phyloP scores from a whole-genome alignment of 2,797 vertebrate species.

The Platyrinchus mystaceus region DNA sequence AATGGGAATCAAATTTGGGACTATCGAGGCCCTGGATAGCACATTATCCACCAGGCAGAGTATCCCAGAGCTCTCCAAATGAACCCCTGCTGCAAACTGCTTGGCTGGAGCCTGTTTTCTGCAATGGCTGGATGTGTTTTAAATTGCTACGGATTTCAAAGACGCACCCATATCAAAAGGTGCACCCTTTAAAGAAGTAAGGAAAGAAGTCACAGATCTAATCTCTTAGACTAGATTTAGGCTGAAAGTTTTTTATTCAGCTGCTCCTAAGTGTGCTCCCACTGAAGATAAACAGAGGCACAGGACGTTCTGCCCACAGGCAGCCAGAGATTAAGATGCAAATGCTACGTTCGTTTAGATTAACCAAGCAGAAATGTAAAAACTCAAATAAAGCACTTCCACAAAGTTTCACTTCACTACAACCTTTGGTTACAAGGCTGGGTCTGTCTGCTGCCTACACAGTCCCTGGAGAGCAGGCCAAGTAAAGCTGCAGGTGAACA shows the following conservation, averaged over 20 bases:
- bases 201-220: neutral
- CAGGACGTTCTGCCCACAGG: neutral
- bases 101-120: neutral
- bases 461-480: neutral
- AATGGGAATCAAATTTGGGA: neutral
- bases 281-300: neutral
- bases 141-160: neutral
- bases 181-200: neutral
- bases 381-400: neutral
- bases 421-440: neutral
- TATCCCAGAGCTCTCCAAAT: neutral
- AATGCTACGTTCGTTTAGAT: neutral
- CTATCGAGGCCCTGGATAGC: accelerated
- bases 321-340: neutral
- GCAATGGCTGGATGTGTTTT: accelerated
- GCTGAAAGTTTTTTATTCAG: neutral
- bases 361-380: neutral
- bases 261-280: neutral
- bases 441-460: neutral
- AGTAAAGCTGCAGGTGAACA: neutral
- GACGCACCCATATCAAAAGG: neutral
- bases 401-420: neutral
- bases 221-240: neutral
- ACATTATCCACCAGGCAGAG: neutral
- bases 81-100: neutral